phyloP scores from a whole-genome alignment of 2,888 invertebrate genomes.

The Drosophila mayaguana region DNA sequence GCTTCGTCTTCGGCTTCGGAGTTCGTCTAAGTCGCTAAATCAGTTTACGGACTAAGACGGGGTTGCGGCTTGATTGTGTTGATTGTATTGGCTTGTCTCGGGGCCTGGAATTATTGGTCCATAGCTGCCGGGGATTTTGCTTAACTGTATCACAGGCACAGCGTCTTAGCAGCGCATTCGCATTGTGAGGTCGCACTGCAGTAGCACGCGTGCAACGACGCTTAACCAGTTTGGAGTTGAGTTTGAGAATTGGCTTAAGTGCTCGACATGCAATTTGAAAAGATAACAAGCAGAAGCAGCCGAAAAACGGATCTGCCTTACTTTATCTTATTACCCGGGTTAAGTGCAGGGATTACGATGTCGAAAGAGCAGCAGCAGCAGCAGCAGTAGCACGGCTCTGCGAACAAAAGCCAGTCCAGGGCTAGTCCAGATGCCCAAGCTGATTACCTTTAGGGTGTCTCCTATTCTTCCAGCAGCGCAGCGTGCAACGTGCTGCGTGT shows the following conservation, averaged over 20 bases:
- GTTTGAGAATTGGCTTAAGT: conserved; percentile 77
- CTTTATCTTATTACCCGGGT: conserved; percentile 82
- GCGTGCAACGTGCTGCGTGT: conserved; percentile 63
- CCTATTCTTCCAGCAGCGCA: conserved; percentile 26
- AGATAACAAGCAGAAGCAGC: conserved; percentile 75
- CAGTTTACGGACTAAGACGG: conserved; percentile 44
- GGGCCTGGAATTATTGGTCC: conserved; percentile 59
- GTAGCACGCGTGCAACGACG: conserved; percentile 62
- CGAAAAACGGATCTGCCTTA: conserved; percentile 64
- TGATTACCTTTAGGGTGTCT: conserved; percentile 52
- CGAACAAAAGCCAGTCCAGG: conserved; percentile 7
- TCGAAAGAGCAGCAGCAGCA: conserved; percentile 73
- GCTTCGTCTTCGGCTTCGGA: background rate
- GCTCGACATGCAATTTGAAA: conserved; percentile 80
- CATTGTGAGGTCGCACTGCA: conserved; percentile 10
- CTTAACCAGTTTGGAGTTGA: conserved; percentile 55
- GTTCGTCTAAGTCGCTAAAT: conserved; percentile 65
- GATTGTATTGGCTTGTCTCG: conserved; percentile 48
- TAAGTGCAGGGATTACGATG: conserved; percentile 79
- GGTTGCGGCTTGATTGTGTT: conserved; percentile 39
- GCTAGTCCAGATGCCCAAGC: conserved; percentile 62
- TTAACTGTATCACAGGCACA: conserved; percentile 63
- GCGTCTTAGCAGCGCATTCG: background rate
- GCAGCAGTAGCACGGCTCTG: conserved; percentile 11
- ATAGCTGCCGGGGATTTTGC: conserved; percentile 48